Conservation (phyloP, 2,797 vertebrate species). For the Chrysocyon brachyurus region DNA sequence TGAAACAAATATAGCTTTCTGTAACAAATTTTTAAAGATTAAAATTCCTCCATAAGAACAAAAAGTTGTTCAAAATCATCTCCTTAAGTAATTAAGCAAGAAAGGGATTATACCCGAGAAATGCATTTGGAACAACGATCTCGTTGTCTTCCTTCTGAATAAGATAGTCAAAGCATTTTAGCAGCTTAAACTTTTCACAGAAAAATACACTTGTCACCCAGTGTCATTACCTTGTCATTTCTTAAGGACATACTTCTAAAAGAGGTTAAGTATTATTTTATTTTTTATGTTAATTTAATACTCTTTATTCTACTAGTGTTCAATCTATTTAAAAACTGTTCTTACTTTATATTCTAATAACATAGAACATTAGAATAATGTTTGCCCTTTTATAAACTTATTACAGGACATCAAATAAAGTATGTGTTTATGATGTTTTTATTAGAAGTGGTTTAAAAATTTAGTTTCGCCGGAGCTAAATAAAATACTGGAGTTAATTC, state of each 20-base stretch:
- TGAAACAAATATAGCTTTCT: not conserved
- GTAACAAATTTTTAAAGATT: not conserved
- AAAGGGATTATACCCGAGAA: not conserved
- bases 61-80: not conserved
- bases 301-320: slow-evolving; percentile 35
- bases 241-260: not conserved
- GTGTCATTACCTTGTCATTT: not conserved
- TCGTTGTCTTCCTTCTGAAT: not conserved
- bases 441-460: slow-evolving; percentile 22
- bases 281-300: slow-evolving; percentile 19
- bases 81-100: not conserved
- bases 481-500: not conserved
- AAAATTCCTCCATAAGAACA: not conserved
- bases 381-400: not conserved
- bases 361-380: not conserved
- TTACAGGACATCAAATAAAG: not conserved
- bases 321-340: not conserved
- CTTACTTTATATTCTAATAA: slow-evolving; percentile 1
- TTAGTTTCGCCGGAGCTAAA: not conserved
- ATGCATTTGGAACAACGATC: not conserved
- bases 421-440: not conserved
- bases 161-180: not conserved
- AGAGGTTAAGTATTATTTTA: not conserved
- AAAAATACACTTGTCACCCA: not conserved
- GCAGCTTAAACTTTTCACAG: not conserved